These are phyloP conservation scores for Ectropis grisescens DNA, from an alignment of 1,140 invertebrate species.

Conservation along the genomic window DNA sequence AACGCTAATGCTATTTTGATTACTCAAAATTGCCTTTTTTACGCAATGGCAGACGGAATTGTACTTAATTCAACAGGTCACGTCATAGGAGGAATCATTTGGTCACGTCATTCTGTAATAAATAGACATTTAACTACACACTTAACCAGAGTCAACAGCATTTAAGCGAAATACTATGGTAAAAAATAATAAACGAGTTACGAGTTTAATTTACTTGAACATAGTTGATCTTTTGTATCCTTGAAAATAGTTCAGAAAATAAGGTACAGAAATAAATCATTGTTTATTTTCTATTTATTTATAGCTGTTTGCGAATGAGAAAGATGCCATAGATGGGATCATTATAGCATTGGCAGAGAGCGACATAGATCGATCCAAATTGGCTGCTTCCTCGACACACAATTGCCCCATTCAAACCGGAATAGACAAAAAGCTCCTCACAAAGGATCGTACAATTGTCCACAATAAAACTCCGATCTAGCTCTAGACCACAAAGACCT, in stretches of 20 bases:
- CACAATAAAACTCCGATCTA: conserved; percentile 19
- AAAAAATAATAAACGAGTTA: too few relatives aligned
- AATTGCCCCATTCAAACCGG: conserved; percentile 40
- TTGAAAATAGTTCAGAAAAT: too few relatives aligned
- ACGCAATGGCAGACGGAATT: conserved; percentile 17
- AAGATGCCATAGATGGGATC: too few relatives aligned
- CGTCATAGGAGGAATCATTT: conserved; percentile 7
- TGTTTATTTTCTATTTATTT: too few relatives aligned
- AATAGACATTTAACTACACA: conserved; percentile 18
- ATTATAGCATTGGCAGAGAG: too few relatives aligned
- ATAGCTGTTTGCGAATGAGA: too few relatives aligned
- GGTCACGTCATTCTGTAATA: conserved; percentile 34
- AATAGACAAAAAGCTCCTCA: conserved; percentile 44
- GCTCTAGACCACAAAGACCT: conserved; percentile 16
- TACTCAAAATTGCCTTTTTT: conserved; percentile 46
- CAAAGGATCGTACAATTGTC: conserved; percentile 39
- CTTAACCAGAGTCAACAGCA: conserved; percentile 9
- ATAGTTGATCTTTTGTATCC: too few relatives aligned
- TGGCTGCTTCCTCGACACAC: conserved; percentile 42
- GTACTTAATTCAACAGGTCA: conserved; percentile 9
- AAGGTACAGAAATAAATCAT: too few relatives aligned
- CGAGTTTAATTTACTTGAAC: too few relatives aligned
- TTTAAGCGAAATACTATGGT: too few relatives aligned
- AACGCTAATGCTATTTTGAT: conserved; percentile 59
- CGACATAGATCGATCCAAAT: conserved; percentile 26